Conservation (phyloP, 30 jellyfish, hydroid and myxozoan genomes). For the Turritopsis rubra region DNA sequence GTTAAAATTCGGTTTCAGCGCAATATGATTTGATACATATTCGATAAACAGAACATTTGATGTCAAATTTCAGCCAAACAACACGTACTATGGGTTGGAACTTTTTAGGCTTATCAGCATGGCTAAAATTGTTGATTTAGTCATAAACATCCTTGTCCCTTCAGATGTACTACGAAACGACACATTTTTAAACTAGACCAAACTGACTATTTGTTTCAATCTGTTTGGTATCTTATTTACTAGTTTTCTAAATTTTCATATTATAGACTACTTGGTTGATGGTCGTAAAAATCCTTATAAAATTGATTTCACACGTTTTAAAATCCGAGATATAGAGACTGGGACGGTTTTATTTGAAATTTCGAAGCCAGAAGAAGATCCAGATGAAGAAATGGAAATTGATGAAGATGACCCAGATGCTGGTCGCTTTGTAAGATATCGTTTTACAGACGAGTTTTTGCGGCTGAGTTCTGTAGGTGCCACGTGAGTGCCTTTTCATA, state of each 20-base stretch:
- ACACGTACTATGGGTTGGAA: no score
- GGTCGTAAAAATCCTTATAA: constrained; percentile 76
- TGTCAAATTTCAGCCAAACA: no score
- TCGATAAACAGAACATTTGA: no score
- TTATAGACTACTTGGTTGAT: constrained; percentile 77
- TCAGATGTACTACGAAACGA: no score
- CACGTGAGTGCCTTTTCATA: constrained; percentile 66
- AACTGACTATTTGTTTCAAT: no score
- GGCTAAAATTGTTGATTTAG: no score
- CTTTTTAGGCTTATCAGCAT: no score
- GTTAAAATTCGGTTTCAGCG: no score
- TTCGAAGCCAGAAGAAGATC: constrained; percentile 83
- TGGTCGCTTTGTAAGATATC: constrained; percentile 91
- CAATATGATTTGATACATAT: no score
- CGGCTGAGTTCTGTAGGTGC: constrained; percentile 93
- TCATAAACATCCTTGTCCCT: no score
- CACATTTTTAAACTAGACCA: no score
- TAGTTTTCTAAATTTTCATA: neutral
- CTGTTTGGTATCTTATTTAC: neutral
- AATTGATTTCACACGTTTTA: constrained; percentile 87
- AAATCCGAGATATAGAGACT: constrained; percentile 92
- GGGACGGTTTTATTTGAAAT: constrained; percentile 82
- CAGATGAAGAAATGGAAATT: constrained; percentile 46
- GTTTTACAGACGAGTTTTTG: constrained; percentile 79
- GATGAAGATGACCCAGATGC: constrained; percentile 95